Base-by-base conservation (phyloP, 1,140 invertebrate genomes). In the Caenorhabditis inopinata region DNA sequence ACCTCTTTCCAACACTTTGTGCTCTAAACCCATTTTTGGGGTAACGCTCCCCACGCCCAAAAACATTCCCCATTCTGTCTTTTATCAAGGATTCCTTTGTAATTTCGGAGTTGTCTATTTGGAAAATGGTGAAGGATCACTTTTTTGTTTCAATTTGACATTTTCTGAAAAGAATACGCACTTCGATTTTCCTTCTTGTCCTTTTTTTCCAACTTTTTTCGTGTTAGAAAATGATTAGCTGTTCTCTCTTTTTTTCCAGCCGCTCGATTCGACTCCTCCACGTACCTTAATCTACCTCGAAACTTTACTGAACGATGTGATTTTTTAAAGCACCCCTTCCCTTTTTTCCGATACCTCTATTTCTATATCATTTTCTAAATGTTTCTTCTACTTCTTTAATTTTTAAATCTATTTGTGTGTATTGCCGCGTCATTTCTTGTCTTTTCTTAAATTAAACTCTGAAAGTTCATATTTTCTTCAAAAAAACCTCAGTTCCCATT, bases 401-500 rank as follows among this genome's bases (percentile, higher is more conserved):
- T 25, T 25, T 25, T 25, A 12, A 27, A 3, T 68, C 32, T 68
- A 18, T 68, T 38, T 68, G 32, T 68, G 58, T 68, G 38, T 68
- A 68, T 68, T 68, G 58, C 58, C 58, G 38, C 58, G 18, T 25
- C 2, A 21, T 68, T 68, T 68, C 12, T 25, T 18, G 11, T 62
- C 7, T n/a, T 35, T 42, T 68, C 21, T 42, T 29, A 16, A 5
- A 21, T 42, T 68, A 21, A 38, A 7, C 38, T 42, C 38, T 5
- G 14, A 42, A 42, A 42, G 14, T 32, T 32, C 12, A 58, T 14
- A 9, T n/a, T 5, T 38, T 68, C 58, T 32, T 42, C 21, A 29
- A 62, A 62, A 58, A 62, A 68, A 68, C 38, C 58, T 68, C 58
- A 68, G 58, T 68, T 68, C n/a, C n/a, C n/a, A n/a, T 58, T 29